Evolutionary conservation across 2,113 vertebrate genomes (phyloP).

Genomic region (Chloropsis cyanopogon): DNA sequence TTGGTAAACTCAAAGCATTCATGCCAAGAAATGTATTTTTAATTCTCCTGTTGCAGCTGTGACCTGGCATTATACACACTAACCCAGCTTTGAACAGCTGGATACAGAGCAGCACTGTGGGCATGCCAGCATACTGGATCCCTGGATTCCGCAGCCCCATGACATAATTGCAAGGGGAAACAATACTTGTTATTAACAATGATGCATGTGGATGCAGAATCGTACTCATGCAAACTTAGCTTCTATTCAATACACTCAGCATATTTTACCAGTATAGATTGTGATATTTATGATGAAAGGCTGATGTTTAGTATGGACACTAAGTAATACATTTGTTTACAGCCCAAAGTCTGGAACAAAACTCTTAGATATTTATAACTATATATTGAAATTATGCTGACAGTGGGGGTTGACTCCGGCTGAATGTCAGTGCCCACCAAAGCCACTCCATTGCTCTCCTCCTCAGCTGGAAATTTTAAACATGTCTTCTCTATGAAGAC

Average conservation of each 20-base stretch:
- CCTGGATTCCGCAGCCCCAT: background rate
- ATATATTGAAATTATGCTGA: background rate
- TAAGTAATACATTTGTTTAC: background rate
- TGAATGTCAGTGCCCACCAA: background rate
- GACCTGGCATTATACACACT: accelerated
- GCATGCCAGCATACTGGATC: background rate
- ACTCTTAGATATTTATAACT: background rate
- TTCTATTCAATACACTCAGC: background rate
- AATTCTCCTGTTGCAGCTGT: background rate
- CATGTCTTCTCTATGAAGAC: background rate
- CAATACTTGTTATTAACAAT: background rate
- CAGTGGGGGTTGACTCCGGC: background rate
- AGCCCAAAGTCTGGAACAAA: background rate
- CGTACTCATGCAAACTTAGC: accelerated
- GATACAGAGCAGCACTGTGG: background rate
- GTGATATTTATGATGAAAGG: background rate
- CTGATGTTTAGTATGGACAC: background rate
- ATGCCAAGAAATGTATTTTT: background rate
- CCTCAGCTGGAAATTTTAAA: background rate
- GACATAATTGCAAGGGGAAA: background rate
- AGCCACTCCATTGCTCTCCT: background rate
- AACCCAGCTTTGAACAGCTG: background rate
- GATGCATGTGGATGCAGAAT: background rate
- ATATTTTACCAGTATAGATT: background rate
- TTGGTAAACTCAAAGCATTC: background rate